Base-by-base conservation (phyloP, 2,113 vertebrate genomes). In the Pyxicephalus adspersus region DNA sequence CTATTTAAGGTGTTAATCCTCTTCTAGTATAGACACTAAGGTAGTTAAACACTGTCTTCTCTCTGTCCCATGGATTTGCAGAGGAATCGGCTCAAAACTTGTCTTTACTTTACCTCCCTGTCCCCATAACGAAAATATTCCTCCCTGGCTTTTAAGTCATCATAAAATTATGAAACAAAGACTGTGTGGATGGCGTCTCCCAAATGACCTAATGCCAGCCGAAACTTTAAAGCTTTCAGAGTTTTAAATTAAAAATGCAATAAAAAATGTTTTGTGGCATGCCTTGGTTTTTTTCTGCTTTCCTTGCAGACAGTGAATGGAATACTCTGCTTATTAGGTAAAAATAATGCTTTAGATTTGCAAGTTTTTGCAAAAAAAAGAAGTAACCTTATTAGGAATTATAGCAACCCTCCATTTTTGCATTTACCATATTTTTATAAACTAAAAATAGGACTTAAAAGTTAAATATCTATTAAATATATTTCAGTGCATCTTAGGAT, bases 1-100 rank as follows among this genome's bases (percentile, higher is more conserved):
- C 67, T 85, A 80, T 89, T 89, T 85, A 80, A 54, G 71, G 76
- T 71, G 79, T 75, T 84, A 34, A 85, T 68, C 68, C 66, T 79
- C 83, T 86, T 73, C 85, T 87, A 76, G 70, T 82, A 73, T 73
- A 85, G 85, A 87, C 19, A 64, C 55, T 74, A 20, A 77, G 38
- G 29, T 19, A 75, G 29, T 0, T 0, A 63, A 70, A 86, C 8
- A 23, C 52, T 77, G 52, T 65, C 61, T 51, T 18, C 64, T 3
- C 6, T 85, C 45, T 87, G 68, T 65, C 83, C 73, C 0, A 0
- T 58, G 78, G 57, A 22, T 60, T 64, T 84, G 70, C 54, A 50
- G 31, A 83, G 65, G 64, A 64, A 76, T 58, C 76, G 0, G 23
- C 25, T 54, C 51, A 67, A 86, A 64, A 28, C 15, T 2, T 82